Evolutionary conservation across 1,140 invertebrate genomes (phyloP), one percentile per base, ranked within the genome.

Genomic region (Drosophila nigrodunni): DNA sequence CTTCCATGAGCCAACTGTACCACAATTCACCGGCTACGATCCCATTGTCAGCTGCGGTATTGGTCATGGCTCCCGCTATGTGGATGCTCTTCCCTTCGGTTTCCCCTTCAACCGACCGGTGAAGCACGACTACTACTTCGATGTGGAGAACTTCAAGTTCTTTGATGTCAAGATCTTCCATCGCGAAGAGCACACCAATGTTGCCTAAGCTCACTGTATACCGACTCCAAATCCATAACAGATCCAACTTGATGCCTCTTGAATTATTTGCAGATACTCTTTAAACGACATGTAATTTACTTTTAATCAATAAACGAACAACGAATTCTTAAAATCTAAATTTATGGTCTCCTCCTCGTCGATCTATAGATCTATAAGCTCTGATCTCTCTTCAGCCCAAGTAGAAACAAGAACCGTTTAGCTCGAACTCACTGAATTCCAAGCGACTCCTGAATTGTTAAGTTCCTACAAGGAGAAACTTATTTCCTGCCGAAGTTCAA

Each of bases 61-160:
- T 30, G 93, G 93, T 5, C 87, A 92, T 59, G 93, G 93, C 2
- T 82, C 92, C 37, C 81, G 92, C 30, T 91, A 93, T 54, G 74
- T 92, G 21, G 94, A 94, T 79, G 82, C 92, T 57, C 91, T 94
- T 54, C 93, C 94, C 44, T 94, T 95, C 78, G 95, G 95, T 10
- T 96, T 94, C 93, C 95, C 95, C 21, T 94, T 96, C 78, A 95
- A 96, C 83, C 94, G 95, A 60, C 94, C 94, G 18, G 93, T 95
- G 59, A 86, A 93, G 61, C 93, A 93, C 49, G 86, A 92, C 70
- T 93, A 93, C 90, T 87, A 92, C 81, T 95, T 94, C 92, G 91
- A 94, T 69, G 94, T 95, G 57, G 93, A 94, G 3, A 96, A 96
- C 91, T 94, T 95, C 91, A 95, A 93, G 92, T 94, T 94, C 82